A percentile compares a stretch with the other conserved stretches of the same genome.
Conservation (phyloP, 2,888 invertebrate genomes). For the Erynnis tages region DNA sequence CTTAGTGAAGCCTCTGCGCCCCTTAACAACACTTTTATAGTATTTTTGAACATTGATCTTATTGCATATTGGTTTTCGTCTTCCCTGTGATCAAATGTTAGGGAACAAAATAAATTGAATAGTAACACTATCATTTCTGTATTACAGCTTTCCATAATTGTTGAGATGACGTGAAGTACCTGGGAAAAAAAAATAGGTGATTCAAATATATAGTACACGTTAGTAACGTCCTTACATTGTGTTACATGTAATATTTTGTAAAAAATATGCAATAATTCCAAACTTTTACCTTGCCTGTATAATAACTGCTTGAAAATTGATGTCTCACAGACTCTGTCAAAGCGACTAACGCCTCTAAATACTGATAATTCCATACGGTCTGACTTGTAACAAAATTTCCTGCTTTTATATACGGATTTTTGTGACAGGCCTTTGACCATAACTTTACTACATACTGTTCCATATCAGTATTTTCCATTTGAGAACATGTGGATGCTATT, state of each 20-base stretch:
- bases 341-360: constrained; percentile 45
- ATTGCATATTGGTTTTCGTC: constrained; percentile 40
- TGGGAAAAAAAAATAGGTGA: constrained; percentile 45
- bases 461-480: constrained; percentile 39
- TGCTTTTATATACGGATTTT: constrained; percentile 33
- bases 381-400: constrained; percentile 36
- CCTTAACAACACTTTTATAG: constrained; percentile 36
- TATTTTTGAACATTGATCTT: constrained; percentile 38
- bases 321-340: constrained; percentile 45
- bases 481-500: constrained; percentile 51
- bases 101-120: constrained; percentile 49
- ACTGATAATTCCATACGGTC: constrained; percentile 51
- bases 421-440: constrained; percentile 55
- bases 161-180: constrained; percentile 54
- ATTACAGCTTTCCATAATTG: constrained; percentile 46
- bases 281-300: constrained; percentile 55
- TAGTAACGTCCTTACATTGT: too few relatives aligned
- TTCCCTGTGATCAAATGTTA: constrained; percentile 37
- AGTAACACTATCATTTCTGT: constrained; percentile 50
- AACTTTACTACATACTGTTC: constrained; percentile 43
- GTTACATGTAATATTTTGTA: too few relatives aligned
- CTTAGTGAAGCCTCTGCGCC: constrained; percentile 36
- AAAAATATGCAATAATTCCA: too few relatives aligned
- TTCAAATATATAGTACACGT: too few relatives aligned
- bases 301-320: constrained; percentile 37